Base-by-base conservation (phyloP, 2,113 vertebrate species). In the Rattus rattus region DNA sequence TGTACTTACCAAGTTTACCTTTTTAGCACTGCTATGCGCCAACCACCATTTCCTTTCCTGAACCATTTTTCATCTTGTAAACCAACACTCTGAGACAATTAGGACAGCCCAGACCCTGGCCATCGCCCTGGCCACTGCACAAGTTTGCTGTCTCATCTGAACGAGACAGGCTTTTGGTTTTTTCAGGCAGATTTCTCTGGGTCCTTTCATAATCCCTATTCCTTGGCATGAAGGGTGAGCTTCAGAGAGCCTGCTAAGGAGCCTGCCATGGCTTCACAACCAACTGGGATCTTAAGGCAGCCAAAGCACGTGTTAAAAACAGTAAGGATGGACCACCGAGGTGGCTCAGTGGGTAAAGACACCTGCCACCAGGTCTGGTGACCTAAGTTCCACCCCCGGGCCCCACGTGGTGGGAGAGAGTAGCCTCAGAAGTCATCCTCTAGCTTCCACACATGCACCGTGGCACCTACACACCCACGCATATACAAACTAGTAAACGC, bases 271-370 rank as follows among this genome's bases (percentile, higher is more conserved):
- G 9, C 88, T 91, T 86, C 61, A 72, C 24, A 87, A 24, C 47
- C 65, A 63, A 75, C 86, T 36, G 43, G 17, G 85, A 61, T 80
- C 52, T 92, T 69, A 86, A 61, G 30, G 73, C 81, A 84, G 56
- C 56, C 61, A 43, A 61, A 84, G 12, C 10, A 81, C 24, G 43
- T 43, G 47, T 69, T 95, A 47, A 85, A 88, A 69, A 39, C 7
- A 67, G 90, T 72, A 24, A 12, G 19, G 28, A 47, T 76, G 49
- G 13, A 7, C 8, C 19, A 13, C 28, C 7, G 1, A 30, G 65
- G 17, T 67, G 8, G 39, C 67, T 84, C 67, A 61, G n/a, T 47
- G n/a, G 39, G 7, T 28, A 30, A 85, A 65, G 59, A 28, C 14
- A 43, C n/a, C 59, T 65, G 59, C 81, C 59, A 43, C 56, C 59